These are phyloP conservation scores for Diarsia brunnea DNA, from an alignment of 2,888 invertebrate genomes.

Conservation along the genomic window DNA sequence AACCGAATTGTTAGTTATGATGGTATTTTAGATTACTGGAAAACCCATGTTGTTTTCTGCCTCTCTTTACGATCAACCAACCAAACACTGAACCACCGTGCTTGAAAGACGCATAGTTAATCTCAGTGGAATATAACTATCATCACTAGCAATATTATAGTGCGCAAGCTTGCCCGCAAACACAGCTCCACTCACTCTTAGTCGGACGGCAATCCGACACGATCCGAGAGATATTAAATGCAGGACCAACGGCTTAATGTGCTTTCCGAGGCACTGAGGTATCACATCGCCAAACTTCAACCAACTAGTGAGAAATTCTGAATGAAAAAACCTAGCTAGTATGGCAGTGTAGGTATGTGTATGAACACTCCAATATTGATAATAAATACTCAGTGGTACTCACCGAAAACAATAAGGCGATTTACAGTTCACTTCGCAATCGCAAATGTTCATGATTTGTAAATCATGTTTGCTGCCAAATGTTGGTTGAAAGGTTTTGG, in stretches of 20 bases:
- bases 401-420: conserved; percentile 8
- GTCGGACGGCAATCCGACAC: not conserved
- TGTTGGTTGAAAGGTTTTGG: not conserved
- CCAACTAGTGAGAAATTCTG: not conserved
- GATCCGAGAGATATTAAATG: not conserved
- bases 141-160: not conserved
- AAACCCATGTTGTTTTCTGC: not conserved
- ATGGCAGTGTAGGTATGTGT: not conserved
- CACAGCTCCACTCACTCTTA: not conserved
- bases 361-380: not conserved
- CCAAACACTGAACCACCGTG: not conserved
- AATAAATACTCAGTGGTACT: not conserved
- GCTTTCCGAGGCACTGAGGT: not conserved
- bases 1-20: not conserved
- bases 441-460: conserved; percentile 4
- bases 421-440: not conserved
- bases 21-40: not conserved
- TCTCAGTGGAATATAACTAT: not conserved
- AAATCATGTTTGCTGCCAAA: not conserved
- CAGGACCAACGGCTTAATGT: not conserved
- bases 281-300: not conserved
- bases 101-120: not conserved
- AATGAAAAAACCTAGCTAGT: not conserved
- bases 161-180: not conserved
- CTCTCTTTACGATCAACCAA: not conserved